Conservation (phyloP, 2,113 vertebrate genomes). For the Daubentonia madagascariensis region DNA sequence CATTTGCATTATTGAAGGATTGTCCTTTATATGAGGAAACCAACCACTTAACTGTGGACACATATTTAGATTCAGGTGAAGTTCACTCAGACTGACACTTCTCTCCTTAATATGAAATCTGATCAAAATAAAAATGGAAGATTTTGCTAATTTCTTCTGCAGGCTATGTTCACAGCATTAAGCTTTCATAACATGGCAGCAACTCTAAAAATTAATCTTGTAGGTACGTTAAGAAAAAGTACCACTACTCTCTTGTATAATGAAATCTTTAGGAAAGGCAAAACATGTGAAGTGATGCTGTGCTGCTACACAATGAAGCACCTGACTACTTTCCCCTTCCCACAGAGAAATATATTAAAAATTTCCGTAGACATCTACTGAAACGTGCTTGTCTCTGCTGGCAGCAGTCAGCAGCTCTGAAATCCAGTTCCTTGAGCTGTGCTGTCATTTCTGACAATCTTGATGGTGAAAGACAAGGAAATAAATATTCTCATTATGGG, state of each 20-base stretch:
- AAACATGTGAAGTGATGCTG: neutral
- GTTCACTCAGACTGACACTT: neutral
- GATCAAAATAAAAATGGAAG: neutral
- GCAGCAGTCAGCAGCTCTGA: slow-evolving; percentile 51
- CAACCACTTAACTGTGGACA: neutral
- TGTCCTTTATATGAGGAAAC: neutral
- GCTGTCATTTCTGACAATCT: slow-evolving; percentile 25
- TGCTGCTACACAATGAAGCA: neutral
- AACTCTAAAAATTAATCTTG: neutral
- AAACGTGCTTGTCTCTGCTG: slow-evolving; percentile 32
- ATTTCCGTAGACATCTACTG: neutral
- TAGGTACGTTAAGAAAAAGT: neutral
- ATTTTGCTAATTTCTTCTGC: neutral
- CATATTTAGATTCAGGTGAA: neutral
- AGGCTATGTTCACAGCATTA: neutral
- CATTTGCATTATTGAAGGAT: neutral
- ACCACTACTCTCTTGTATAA: neutral
- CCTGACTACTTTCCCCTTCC: neutral
- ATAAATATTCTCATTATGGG: slow-evolving; percentile 51
- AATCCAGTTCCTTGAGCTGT: slow-evolving; percentile 17
- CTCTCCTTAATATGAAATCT: neutral
- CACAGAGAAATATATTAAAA: slow-evolving; percentile 16
- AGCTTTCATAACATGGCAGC: neutral
- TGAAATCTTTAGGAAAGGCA: neutral
- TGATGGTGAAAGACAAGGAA: slow-evolving; percentile 24